Evolutionary conservation across 2,888 invertebrate species (phyloP), one percentile per base, ranked within the genome.

Genomic region (Coelopa pilipes): DNA sequence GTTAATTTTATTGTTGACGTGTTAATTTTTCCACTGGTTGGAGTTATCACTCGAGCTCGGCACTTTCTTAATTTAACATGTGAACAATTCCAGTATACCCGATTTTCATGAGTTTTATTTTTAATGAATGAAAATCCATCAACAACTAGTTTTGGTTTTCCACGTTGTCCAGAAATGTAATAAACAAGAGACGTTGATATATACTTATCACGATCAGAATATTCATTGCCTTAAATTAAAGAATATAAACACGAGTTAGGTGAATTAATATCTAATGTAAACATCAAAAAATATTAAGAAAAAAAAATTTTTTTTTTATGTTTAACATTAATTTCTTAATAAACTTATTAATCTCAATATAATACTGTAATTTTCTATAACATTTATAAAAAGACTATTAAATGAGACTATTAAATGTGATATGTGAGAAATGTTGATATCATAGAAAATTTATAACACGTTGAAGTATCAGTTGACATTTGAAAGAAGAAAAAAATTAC

Each of bases 81-180:
- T 0, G 82, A 78, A 78, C 83, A 84, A 68, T 77, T 82, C 83
- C 83, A 83, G 74, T 83, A 84, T 0, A 82, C 76, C 71, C 80
- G 80, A n/a, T 79, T 77, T 17, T 76, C 77, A 59, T 80, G 79
- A 1, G 72, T 78, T 77, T 82, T 82, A 73, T 83, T 83, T 71
- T 78, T 82, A 47, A 82, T 81, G 72, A 81, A 84, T 0, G 81
- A 77, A 76, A 79, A 82, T 45, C 83, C 83, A 57, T 83, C 78
- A 17, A 83, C 75, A 50, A 84, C 81, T 71, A 83, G 76, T 76
- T 84, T 84, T 9, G 78, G 80, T 66, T 82, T 82, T 5, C 83
- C 83, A 55, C 83, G 80, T 76, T 82, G 83, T 15, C 83, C 82
- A 15, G 78, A 75, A 15, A 83, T 77, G 67, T 76, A 82, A 70